Percentiles rank a stretch among this genome's conserved stretches.
Conservation (phyloP, 2,113 vertebrate genomes). For the Chitala chitala region DNA sequence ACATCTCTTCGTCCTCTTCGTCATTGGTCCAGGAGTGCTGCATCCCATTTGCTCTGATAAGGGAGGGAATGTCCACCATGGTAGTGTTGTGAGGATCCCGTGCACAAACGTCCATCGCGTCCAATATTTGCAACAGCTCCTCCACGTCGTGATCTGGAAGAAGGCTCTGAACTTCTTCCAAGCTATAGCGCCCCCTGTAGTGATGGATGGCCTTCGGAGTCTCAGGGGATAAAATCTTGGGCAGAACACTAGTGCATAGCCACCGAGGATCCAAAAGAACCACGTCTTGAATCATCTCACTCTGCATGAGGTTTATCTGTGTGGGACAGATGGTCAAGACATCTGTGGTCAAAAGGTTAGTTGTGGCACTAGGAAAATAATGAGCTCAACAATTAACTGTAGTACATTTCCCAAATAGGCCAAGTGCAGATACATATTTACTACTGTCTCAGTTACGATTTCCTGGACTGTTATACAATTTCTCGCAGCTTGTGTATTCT, state of each 20-base stretch:
- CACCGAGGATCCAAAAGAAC: constrained; percentile 92
- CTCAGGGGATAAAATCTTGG: constrained; percentile 84
- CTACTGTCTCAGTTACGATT: too few relatives aligned
- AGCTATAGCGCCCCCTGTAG: constrained; percentile 89
- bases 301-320: constrained; percentile 97
- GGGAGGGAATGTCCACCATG: constrained; percentile 93
- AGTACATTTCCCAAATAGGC: too few relatives aligned
- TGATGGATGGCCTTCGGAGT: constrained; percentile 93
- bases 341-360: too few relatives aligned
- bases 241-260: constrained; percentile 86
- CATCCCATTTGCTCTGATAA: constrained; percentile 89
- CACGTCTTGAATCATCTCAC: constrained; percentile 95
- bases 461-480: too few relatives aligned
- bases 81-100: constrained; percentile 79
- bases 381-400: too few relatives aligned
- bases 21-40: constrained; percentile 93
- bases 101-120: constrained; percentile 95
- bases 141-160: constrained; percentile 87
- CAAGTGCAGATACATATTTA: too few relatives aligned
- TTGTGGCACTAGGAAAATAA: too few relatives aligned
- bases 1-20: constrained; percentile 70
- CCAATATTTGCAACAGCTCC: constrained; percentile 89
- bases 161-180: constrained; percentile 87
- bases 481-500: too few relatives aligned
- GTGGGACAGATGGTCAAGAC: neutral